These are phyloP conservation scores for Rattus norvegicus DNA, from an alignment of 2,113 vertebrate species.

Conservation along the genomic window GRCr8 NC_086019.1:27656001-27656500, in stretches of 20 bases:
- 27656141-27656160: slow-evolving; percentile 81
- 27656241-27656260: slow-evolving; percentile 81
- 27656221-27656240: slow-evolving; percentile 75
- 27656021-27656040: slow-evolving; percentile 59
- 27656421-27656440: slow-evolving; percentile 71
- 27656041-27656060: slow-evolving; percentile 41
- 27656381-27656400: slow-evolving; percentile 70
- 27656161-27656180: slow-evolving; percentile 78
- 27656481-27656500: slow-evolving; percentile 16
- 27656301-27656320: slow-evolving; percentile 65
- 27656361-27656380: slow-evolving; percentile 60
- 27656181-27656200: slow-evolving; percentile 82
- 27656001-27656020: neutral
- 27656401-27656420: slow-evolving; percentile 77
- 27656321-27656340: slow-evolving; percentile 62
- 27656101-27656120: slow-evolving; percentile 74
- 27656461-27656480: slow-evolving; percentile 74
- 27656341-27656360: slow-evolving; percentile 59
- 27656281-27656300: slow-evolving; percentile 58
- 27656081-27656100: slow-evolving; percentile 63
- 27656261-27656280: slow-evolving; percentile 64
- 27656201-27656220: slow-evolving; percentile 78
- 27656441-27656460: slow-evolving; percentile 57
- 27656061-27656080: slow-evolving; percentile 69
- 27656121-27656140: slow-evolving; percentile 75